These are phyloP conservation scores for Lasioglossum baleicum DNA, from an alignment of 1,140 invertebrate genomes.

Conservation along the genomic window DNA sequence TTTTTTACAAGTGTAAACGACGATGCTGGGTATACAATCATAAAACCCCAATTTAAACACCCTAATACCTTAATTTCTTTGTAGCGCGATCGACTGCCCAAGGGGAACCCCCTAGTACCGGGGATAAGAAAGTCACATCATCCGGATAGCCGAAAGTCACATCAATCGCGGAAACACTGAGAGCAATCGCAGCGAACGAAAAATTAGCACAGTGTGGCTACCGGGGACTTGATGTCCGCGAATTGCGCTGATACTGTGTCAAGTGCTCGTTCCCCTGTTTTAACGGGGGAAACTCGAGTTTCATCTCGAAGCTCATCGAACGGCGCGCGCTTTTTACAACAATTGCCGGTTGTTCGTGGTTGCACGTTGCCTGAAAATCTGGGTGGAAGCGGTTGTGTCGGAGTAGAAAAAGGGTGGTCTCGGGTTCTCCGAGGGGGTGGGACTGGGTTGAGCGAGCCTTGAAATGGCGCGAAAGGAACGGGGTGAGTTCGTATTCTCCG, in stretches of 20 bases:
- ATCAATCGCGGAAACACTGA: too few species aligned
- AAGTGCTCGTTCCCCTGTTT: slow-evolving; percentile 4
- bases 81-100: too few species aligned
- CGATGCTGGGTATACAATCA: too few species aligned
- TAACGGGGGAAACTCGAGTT: background rate
- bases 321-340: slow-evolving; percentile 5
- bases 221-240: background rate
- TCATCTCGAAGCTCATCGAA: slow-evolving; percentile 2
- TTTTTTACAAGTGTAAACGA: too few species aligned
- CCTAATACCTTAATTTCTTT: too few species aligned
- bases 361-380: too few species aligned
- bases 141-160: too few species aligned
- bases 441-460: slow-evolving; percentile 15
- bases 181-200: background rate
- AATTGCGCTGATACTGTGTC: slow-evolving; percentile 3
- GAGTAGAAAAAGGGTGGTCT: background rate
- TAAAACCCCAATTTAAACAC: too few species aligned
- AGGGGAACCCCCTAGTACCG: too few species aligned
- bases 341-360: background rate
- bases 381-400: background rate
- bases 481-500: slow-evolving; percentile 71
- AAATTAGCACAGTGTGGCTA: background rate
- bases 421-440: background rate
- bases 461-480: slow-evolving; percentile 59
- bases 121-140: too few species aligned